phyloP scores from a whole-genome alignment of 1,140 invertebrate genomes.

The Seison nebaliae region DNA sequence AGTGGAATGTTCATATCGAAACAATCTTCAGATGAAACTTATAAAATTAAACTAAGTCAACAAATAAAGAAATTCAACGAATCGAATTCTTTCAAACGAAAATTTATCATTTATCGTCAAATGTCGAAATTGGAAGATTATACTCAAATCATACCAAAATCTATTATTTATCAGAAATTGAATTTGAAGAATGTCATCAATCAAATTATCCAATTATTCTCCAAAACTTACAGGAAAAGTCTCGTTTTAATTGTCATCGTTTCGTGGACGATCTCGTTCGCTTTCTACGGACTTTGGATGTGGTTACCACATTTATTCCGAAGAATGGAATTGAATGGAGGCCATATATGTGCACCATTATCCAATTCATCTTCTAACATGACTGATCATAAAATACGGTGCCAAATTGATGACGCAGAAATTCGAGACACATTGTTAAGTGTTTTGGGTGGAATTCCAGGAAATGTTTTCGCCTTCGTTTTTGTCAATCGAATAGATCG shows the following conservation, averaged over 20 bases:
- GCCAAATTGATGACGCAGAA: slow-evolving; percentile 5
- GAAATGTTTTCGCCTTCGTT: slow-evolving; percentile 29
- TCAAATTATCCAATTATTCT: slow-evolving; percentile 20
- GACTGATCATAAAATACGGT: not conserved
- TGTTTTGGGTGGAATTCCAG: slow-evolving; percentile 26
- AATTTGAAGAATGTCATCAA: too few species aligned
- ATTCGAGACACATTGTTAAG: slow-evolving; percentile 23
- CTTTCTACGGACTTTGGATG: slow-evolving; percentile 33
- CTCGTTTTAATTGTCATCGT: too few species aligned
- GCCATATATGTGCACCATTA: slow-evolving; percentile 17
- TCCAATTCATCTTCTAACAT: slow-evolving; percentile 10
- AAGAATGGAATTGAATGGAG: slow-evolving; percentile 23
- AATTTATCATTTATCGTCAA: too few species aligned
- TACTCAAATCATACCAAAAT: too few species aligned
- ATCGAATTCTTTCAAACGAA: too few species aligned
- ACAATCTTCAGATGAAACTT: too few species aligned
- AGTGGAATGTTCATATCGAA: slow-evolving; percentile 41
- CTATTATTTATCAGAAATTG: too few species aligned
- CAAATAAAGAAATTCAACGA: too few species aligned
- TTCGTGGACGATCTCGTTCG: too few species aligned
- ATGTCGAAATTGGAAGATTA: too few species aligned
- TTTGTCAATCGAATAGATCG: slow-evolving; percentile 30
- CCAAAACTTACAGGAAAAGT: slow-evolving; percentile 14
- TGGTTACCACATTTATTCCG: slow-evolving; percentile 35
- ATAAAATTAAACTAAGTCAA: too few species aligned